Base-by-base conservation (phyloP, 1,140 invertebrate genomes). In the Diabrotica virgifera region DNA sequence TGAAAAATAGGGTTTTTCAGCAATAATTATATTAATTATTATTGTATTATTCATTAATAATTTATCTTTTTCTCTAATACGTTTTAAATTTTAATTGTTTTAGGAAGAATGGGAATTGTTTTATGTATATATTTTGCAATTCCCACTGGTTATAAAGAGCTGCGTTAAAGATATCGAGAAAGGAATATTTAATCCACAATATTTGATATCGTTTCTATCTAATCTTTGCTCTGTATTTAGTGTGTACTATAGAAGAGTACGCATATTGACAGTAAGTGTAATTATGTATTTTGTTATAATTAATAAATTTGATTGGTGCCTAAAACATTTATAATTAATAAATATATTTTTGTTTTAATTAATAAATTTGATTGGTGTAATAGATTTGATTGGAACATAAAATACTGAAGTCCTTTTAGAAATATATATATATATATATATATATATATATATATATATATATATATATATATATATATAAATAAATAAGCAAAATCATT, bases 51-150 rank as follows among this genome's bases (percentile, higher is more conserved):
- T n/a, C n/a, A n/a, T n/a, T n/a, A n/a, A n/a, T n/a, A n/a, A n/a
- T n/a, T n/a, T 46, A 46, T 46, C 11, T 46, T 46, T 8, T 8
- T 8, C 40, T 6, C 6, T 46, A 46, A 46, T 46, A 10, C 6
- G 4, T 8, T 46, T 46, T 46, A 46, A 46, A 46, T 46, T 37
- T 63, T 59, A 58, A 46, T 52, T 57, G 51, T 71, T 74, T 52
- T 52, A 74, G 88, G 87, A 89, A 67, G 89, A 91, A 80, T 92
- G 89, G 90, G 80, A 82, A 64, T 70, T 91, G 5, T 74, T 90
- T 52, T 89, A 83, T 72, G 86, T 84, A 61, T 89, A 84, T 65
- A 81, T 91, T 52, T 71, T 89, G 24, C 79, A 80, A 51, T 86
- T 86, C 74, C 85, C 87, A n/a, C 72, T 82, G 40, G 63, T 87